Evolutionary conservation across 2,888 invertebrate genomes (phyloP).

Genomic region (Taenaris catops): DNA sequence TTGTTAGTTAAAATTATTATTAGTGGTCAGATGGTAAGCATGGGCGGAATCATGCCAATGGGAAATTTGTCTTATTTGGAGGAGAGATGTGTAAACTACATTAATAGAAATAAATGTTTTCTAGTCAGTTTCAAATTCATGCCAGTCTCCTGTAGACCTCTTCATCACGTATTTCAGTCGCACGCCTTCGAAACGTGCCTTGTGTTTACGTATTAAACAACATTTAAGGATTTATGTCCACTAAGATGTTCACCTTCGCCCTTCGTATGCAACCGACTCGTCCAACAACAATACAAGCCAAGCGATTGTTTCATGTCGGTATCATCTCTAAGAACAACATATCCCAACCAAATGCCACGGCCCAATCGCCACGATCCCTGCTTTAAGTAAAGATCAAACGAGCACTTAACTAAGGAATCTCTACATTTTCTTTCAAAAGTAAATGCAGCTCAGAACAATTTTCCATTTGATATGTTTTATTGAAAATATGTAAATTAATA

Average conservation of each 20-base stretch:
- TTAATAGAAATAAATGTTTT: too few relatives aligned
- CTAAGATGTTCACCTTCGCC: slow-evolving; percentile 9
- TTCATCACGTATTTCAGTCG: slow-evolving; percentile 12
- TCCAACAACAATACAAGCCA: too few relatives aligned
- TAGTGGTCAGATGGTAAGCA: too few relatives aligned
- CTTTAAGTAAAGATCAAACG: slow-evolving; percentile 21
- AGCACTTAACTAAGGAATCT: slow-evolving; percentile 16
- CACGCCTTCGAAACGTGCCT: slow-evolving; percentile 10
- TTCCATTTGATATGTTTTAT: too few relatives aligned
- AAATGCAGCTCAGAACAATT: too few relatives aligned
- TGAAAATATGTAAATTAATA: too few relatives aligned
- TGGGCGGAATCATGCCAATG: too few relatives aligned
- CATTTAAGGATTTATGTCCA: slow-evolving; percentile 10
- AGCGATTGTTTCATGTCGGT: slow-evolving; percentile 48
- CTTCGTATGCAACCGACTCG: slow-evolving; percentile 2
- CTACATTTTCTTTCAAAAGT: too few relatives aligned
- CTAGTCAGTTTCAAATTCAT: neutral
- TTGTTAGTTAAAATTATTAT: too few relatives aligned
- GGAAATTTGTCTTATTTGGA: too few relatives aligned
- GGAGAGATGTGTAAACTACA: too few relatives aligned
- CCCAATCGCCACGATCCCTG: slow-evolving; percentile 28
- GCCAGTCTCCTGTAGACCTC: slow-evolving; percentile 5
- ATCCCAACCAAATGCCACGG: slow-evolving; percentile 25
- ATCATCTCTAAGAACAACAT: slow-evolving; percentile 33
- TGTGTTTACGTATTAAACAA: slow-evolving; percentile 8